These are phyloP conservation scores for Timema podura DNA, from an alignment of 2,888 invertebrate genomes.

Conservation along the genomic window DNA sequence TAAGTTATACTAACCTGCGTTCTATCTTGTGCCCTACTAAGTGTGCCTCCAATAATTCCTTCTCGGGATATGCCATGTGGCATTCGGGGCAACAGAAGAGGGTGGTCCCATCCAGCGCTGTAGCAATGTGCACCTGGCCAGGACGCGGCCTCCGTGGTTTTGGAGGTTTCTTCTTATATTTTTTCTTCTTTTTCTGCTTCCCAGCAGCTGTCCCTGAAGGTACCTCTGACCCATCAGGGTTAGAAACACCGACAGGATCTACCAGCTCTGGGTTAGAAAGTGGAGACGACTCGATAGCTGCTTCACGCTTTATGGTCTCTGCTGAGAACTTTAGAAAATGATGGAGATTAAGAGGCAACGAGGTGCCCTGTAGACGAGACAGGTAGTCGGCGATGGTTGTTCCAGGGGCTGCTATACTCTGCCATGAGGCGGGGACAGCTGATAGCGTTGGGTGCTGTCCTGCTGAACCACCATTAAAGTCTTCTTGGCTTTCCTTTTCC, in stretches of 20 bases:
- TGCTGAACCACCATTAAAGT: constrained; percentile 22
- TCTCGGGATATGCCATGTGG: constrained; percentile 76
- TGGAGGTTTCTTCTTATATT: constrained; percentile 74
- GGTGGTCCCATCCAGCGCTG: constrained; percentile 68
- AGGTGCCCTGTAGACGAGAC: constrained; percentile 50
- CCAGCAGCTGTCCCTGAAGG: constrained; percentile 25
- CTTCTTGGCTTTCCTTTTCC: constrained; percentile 39
- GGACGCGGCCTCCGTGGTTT: constrained; percentile 76
- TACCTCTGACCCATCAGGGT: constrained; percentile 20
- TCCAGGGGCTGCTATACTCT: constrained; percentile 49
- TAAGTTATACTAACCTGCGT: constrained; percentile 51
- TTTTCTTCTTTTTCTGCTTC: constrained; percentile 65
- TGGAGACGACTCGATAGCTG: constrained; percentile 47
- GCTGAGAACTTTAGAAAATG: constrained; percentile 62
- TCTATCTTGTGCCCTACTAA: constrained; percentile 75
- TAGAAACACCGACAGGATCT: constrained; percentile 36
- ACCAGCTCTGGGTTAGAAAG: constrained; percentile 44
- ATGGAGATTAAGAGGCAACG: constrained; percentile 55
- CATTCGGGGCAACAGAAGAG: constrained; percentile 78
- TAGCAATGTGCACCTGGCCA: constrained; percentile 71
- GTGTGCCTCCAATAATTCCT: constrained; percentile 67
- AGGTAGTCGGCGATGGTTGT: constrained; percentile 51
- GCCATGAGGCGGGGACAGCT: constrained; percentile 51
- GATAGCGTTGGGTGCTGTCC: constrained; percentile 39
- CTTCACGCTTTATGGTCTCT: constrained; percentile 52